Percentiles rank a stretch among this genome's conserved stretches.
phyloP scores from a whole-genome alignment of 2,888 invertebrate species.

The Apodemia mormo region DNA sequence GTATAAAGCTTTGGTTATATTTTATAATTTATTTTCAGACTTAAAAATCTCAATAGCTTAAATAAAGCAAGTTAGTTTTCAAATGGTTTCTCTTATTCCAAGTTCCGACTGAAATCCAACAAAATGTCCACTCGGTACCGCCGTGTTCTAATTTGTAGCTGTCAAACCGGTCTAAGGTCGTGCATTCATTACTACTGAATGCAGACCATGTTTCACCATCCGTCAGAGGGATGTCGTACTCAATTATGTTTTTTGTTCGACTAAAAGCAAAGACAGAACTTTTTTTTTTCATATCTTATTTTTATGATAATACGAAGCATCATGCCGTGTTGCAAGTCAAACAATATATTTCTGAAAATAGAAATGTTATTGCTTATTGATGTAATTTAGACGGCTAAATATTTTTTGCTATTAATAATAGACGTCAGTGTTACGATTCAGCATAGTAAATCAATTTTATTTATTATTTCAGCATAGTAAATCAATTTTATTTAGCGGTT shows the following conservation, averaged over 20 bases:
- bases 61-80: background rate
- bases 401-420: too few relatives aligned
- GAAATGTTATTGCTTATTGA: too few relatives aligned
- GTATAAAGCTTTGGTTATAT: background rate
- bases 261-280: conserved; percentile 43
- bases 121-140: conserved; percentile 37
- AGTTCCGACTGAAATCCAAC: conserved; percentile 4
- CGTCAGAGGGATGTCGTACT: conserved; percentile 40
- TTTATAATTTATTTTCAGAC: background rate
- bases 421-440: too few relatives aligned
- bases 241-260: conserved; percentile 42
- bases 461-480: too few relatives aligned
- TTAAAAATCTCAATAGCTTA: background rate
- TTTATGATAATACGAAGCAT: background rate
- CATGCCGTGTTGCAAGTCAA: background rate
- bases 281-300: background rate
- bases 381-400: too few relatives aligned
- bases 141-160: conserved; percentile 49
- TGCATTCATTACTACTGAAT: conserved; percentile 53
- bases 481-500: too few relatives aligned
- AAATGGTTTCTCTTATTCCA: conserved; percentile 10
- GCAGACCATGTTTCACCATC: conserved; percentile 47
- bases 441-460: too few relatives aligned
- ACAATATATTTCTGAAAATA: too few relatives aligned
- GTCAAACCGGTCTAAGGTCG: conserved; percentile 46